A percentile compares a stretch with the other conserved stretches of the same genome.
Conservation (phyloP, 2,113 vertebrate species). For the Scophthalmus maximus region DNA sequence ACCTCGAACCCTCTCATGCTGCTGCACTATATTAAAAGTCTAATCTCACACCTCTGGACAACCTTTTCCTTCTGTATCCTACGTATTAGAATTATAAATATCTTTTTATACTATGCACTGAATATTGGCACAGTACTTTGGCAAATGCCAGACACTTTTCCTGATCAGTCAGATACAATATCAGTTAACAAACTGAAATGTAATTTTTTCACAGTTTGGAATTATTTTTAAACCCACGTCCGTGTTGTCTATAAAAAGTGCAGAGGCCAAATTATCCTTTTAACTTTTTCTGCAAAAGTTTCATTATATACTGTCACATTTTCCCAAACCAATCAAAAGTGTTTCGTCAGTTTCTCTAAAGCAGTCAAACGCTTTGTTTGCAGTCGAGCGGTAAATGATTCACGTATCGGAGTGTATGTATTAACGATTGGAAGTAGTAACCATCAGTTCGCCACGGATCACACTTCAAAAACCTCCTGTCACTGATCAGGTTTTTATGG, state of each 20-base stretch:
- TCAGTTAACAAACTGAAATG: no score
- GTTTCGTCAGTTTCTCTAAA: background rate
- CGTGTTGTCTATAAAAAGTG: no score
- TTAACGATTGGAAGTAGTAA: conserved; percentile 7
- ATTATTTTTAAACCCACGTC: background rate
- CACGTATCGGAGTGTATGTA: conserved; percentile 28
- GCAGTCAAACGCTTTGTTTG: background rate
- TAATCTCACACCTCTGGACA: conserved; percentile 15
- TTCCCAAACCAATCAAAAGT: conserved; percentile 9
- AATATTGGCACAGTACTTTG: no score
- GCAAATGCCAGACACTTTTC: no score
- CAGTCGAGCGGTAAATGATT: conserved; percentile 7
- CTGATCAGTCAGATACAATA: no score
- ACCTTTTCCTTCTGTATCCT: background rate
- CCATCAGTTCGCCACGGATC: conserved; percentile 25
- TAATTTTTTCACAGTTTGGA: background rate
- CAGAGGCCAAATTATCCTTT: background rate
- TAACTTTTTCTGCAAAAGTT: no score
- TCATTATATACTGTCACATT: background rate
- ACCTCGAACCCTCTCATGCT: background rate
- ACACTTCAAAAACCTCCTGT: conserved; percentile 30
- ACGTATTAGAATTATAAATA: no score
- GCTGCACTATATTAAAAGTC: conserved; percentile 32
- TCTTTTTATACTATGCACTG: no score
- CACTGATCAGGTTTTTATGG: conserved; percentile 45